phyloP scores from a whole-genome alignment of 1,140 invertebrate species.

The Ceratina japonica region DNA sequence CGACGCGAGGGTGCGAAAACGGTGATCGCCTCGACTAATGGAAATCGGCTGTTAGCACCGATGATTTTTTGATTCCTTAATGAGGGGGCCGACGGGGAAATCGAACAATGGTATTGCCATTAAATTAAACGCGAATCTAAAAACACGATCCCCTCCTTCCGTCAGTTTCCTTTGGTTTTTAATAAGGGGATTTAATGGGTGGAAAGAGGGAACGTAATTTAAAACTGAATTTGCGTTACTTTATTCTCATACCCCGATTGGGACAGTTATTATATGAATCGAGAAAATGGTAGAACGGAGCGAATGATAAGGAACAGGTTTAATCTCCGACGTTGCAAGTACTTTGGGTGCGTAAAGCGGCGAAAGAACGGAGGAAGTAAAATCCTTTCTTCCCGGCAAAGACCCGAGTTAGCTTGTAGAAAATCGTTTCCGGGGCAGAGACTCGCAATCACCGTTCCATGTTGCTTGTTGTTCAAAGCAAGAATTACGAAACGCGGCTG shows the following conservation, averaged over 20 bases:
- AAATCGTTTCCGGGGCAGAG: neutral
- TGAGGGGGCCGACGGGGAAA: neutral
- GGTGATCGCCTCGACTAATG: slow-evolving; percentile 2
- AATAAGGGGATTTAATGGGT: too few relatives aligned
- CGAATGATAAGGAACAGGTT: neutral
- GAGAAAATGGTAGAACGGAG: too few relatives aligned
- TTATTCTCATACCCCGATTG: too few relatives aligned
- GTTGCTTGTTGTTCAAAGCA: slow-evolving; percentile 21
- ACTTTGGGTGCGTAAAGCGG: too few relatives aligned
- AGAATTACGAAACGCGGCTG: slow-evolving; percentile 26
- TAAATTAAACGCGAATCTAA: neutral
- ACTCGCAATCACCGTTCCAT: slow-evolving; percentile 30
- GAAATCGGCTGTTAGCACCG: neutral
- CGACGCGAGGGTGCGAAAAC: neutral
- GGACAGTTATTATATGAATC: too few relatives aligned
- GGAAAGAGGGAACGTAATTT: too few relatives aligned
- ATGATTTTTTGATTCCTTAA: slow-evolving; percentile 16
- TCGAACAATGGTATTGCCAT: neutral
- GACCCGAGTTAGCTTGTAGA: neutral
- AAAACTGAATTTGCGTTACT: too few relatives aligned
- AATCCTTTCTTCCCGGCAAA: neutral
- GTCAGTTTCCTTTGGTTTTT: too few relatives aligned
- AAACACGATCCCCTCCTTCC: too few relatives aligned
- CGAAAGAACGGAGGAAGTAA: neutral
- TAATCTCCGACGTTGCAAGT: neutral